Evolutionary conservation across 2,113 vertebrate genomes (phyloP).

Genomic region (Formicarius rufipectus): DNA sequence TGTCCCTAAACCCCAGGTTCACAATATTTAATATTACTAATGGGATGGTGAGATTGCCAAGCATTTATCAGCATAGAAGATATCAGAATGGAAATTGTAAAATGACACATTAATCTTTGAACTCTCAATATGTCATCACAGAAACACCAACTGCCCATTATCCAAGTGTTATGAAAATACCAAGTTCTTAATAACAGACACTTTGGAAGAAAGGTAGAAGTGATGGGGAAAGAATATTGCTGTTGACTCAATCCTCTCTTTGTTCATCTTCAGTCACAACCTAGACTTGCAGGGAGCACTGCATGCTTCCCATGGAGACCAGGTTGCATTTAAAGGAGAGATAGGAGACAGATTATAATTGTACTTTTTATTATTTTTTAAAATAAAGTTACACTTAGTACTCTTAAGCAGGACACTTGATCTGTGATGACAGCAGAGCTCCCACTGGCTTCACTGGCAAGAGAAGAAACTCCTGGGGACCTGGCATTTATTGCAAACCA

Average conservation of each 20-base stretch:
- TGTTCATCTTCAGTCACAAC: background rate
- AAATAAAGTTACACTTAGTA: background rate
- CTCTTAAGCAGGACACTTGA: background rate
- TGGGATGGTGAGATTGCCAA: constrained; percentile 12
- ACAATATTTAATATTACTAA: constrained; percentile 49
- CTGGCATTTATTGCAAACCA: background rate
- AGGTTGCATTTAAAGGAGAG: background rate
- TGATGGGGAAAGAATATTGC: background rate
- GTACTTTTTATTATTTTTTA: background rate
- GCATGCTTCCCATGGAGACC: background rate
- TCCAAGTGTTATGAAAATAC: constrained; percentile 20
- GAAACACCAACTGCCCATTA: background rate
- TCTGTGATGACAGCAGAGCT: background rate
- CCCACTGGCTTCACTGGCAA: background rate
- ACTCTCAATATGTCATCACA: background rate
- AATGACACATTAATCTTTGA: constrained; percentile 25
- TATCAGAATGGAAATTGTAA: constrained; percentile 38
- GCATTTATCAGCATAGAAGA: constrained; percentile 17
- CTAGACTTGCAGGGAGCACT: background rate
- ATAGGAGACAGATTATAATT: background rate
- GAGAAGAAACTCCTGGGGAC: background rate
- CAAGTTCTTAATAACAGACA: background rate
- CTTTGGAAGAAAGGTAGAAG: background rate
- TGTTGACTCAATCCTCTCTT: background rate
- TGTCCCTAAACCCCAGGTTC: constrained; percentile 11